Base-by-base conservation (phyloP, 1,140 invertebrate genomes). In the Drosophila ficusphila region DNA sequence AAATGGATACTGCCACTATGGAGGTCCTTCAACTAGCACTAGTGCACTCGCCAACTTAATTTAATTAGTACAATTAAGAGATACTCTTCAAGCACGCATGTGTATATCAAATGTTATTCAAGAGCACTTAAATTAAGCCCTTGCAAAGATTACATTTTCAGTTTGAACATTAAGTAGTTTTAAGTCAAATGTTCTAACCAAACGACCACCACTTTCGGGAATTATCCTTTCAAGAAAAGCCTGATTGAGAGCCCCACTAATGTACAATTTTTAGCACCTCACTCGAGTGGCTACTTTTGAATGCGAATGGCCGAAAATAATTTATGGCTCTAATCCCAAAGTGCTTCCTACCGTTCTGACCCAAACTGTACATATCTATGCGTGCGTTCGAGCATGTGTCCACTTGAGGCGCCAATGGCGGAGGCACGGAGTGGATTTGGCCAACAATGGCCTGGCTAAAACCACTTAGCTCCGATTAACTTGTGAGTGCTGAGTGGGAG, bases 381-480 rank as follows among this genome's bases (percentile, higher is more conserved):
- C 19, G 31, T 19, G n/a, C n/a, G 4, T 39, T 11, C n/a, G 41
- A 29, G 62, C 78, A 72, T 42, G 58, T 74, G 79, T 78, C 79
- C 79, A 83, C 65, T 83, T 70, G 53, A 75, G 64, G 39, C 46
- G 21, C 47, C 41, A 54, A 60, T 83, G 54, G 38, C 29, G n/a
- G 14, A 14, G 21, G 67, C 21, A 39, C 39, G 64, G 61, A 67
- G 60, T 77, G 78, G 61, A 73, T 68, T 52, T 47, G 60, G 61
- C 62, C 61, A 86, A 85, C 72, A 86, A 85, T 79, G 64, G 79
- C 51, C 67, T 58, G 42, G 56, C 60, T 58, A 47, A 81, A 88
- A 82, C 60, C 74, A 88, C 82, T 88, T 89, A 88, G 70, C 69
- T 78, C 48, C 73, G 82, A 88, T 88, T 88, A 88, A 88, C 82